A percentile compares a stretch with the other conserved stretches of the same genome.
phyloP scores from a whole-genome alignment of 2,888 invertebrate species.

The Metacarcinus magister region DNA sequence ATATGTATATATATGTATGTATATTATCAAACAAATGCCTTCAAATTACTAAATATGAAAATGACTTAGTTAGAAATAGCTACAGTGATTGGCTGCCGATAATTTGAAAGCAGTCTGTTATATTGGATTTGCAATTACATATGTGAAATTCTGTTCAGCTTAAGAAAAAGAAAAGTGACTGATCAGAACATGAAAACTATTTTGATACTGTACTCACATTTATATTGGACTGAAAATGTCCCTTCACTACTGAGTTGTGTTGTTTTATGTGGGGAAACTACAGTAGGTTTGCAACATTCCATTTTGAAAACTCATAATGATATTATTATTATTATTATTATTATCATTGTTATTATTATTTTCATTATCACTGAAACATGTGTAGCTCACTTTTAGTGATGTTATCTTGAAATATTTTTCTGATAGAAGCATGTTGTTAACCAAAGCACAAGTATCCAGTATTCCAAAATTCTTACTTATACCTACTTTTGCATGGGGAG shows the following conservation, averaged over 20 bases:
- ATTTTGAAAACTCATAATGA: neutral
- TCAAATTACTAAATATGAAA: slow-evolving; percentile 69
- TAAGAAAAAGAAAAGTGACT: neutral
- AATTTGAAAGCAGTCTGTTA: slow-evolving; percentile 27
- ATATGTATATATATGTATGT: slow-evolving; percentile 75
- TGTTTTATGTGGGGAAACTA: neutral
- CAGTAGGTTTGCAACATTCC: neutral
- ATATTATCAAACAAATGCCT: slow-evolving; percentile 71
- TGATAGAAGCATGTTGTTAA: slow-evolving; percentile 51
- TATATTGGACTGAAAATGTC: neutral
- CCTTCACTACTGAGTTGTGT: neutral
- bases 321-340: neutral
- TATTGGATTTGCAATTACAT: neutral
- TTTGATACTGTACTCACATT: slow-evolving; percentile 9
- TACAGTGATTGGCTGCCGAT: slow-evolving; percentile 63
- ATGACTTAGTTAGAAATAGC: slow-evolving; percentile 69
- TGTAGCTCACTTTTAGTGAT: neutral
- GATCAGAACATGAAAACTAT: neutral
- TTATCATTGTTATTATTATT: neutral
- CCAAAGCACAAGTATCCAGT: slow-evolving; percentile 77
- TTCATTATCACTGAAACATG: neutral
- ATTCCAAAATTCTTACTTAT: slow-evolving; percentile 68
- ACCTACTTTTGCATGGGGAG: slow-evolving; percentile 70
- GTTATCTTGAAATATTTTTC: neutral
- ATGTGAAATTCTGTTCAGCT: neutral